Evolutionary conservation across 2,888 invertebrate species (phyloP).

Genomic region (Diaphora mendica): DNA sequence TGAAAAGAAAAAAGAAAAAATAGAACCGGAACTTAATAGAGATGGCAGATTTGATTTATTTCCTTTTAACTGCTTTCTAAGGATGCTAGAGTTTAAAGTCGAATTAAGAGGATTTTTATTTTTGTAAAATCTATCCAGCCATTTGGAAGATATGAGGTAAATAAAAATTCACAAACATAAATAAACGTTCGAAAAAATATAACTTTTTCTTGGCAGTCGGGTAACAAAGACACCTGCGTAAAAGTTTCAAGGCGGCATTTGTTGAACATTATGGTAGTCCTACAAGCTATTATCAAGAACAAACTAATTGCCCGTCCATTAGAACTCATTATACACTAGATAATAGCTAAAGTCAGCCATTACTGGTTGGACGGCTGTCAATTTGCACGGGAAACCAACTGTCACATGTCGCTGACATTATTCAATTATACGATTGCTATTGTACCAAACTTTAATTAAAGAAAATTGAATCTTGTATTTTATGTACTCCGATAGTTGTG

Average conservation of each 20-base stretch:
- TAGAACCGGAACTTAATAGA: no score
- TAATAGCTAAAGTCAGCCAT: constrained; percentile 28
- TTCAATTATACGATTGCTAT: constrained; percentile 13
- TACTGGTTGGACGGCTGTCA: constrained; percentile 33
- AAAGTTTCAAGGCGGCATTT: not conserved
- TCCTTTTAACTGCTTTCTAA: no score
- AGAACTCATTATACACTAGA: constrained; percentile 31
- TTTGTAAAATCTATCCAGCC: no score
- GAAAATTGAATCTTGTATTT: not conserved
- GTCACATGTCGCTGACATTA: constrained; percentile 43
- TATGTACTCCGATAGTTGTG: not conserved
- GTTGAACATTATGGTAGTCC: not conserved
- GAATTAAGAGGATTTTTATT: no score
- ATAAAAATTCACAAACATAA: no score
- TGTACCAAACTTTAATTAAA: not conserved
- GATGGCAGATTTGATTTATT: no score
- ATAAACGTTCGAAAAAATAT: no score
- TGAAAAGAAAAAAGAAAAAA: no score
- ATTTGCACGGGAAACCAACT: constrained; percentile 53
- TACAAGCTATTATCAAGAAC: not conserved
- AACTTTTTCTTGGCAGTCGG: no score
- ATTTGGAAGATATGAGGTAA: no score
- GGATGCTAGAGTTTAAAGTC: no score
- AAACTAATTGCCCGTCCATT: constrained; percentile 19
- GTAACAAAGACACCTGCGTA: not conserved